These are phyloP conservation scores for Cariama cristata DNA, from an alignment of 2,113 vertebrate genomes.

Conservation along the genomic window DNA sequence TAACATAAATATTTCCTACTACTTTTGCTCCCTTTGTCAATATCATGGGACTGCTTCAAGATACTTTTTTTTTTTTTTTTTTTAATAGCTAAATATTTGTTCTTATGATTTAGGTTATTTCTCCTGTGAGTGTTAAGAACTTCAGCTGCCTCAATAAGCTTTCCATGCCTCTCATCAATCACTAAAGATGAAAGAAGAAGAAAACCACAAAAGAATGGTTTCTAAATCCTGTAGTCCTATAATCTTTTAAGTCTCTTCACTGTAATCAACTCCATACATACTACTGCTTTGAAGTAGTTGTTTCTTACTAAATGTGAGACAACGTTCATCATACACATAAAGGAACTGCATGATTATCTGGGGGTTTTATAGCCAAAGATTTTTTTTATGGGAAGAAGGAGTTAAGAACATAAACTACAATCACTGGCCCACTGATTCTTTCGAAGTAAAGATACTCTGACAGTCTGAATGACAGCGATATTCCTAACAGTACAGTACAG, in stretches of 20 bases:
- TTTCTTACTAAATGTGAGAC: background rate
- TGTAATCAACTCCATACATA: background rate
- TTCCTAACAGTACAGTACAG: background rate
- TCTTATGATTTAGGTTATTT: background rate
- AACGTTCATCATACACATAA: background rate
- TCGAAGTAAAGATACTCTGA: background rate
- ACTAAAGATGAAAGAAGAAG: slow-evolving; percentile 8
- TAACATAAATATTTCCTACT: background rate
- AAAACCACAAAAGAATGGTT: background rate
- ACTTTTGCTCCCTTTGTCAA: background rate
- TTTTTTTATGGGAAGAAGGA: background rate
- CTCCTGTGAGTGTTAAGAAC: background rate
- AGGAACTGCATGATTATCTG: background rate
- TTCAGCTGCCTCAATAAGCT: background rate
- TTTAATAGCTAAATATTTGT: background rate
- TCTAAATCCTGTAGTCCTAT: background rate
- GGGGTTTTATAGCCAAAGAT: background rate
- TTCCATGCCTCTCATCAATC: background rate
- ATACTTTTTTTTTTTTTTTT: background rate
- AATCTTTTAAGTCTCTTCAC: background rate
- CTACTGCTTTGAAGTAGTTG: background rate
- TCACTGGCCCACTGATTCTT: background rate
- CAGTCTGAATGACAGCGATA: background rate
- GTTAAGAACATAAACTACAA: background rate
- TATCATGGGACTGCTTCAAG: background rate